Evolutionary conservation across 92 coral and sea anemone genomes (phyloP).

Genomic region (Epizoanthus fatuus): DNA sequence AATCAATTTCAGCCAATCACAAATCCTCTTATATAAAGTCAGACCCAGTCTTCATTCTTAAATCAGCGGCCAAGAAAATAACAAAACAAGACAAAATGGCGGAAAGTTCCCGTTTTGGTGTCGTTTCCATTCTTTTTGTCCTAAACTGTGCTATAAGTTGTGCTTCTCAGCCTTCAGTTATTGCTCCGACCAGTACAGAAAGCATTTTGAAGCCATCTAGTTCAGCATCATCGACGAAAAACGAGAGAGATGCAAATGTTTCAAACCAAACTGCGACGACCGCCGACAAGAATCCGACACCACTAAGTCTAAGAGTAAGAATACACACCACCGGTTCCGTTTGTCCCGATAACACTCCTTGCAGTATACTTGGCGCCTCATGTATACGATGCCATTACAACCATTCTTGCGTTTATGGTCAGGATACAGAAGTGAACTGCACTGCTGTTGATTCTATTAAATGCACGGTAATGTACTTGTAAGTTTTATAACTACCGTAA

Average conservation of each 20-base stretch:
- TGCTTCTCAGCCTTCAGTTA: conserved; percentile 21
- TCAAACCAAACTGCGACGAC: conserved; percentile 4
- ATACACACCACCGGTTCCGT: not conserved
- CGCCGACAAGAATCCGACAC: not conserved
- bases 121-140: not conserved
- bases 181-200: conserved; percentile 29
- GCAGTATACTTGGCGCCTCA: conserved; percentile 79
- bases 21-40: conserved; percentile 10
- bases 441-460: conserved; percentile 50
- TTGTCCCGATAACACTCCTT: conserved; percentile 74
- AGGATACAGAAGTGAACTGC: conserved; percentile 77
- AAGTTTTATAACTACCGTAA: too few species aligned
- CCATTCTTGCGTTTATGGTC: conserved; percentile 87
- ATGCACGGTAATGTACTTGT: conserved; percentile 74
- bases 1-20: not conserved
- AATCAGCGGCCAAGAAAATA: not conserved
- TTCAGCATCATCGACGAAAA: not conserved
- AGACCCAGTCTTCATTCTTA: conserved; percentile 20
- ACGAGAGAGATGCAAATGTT: not conserved
- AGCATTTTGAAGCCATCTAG: conserved; percentile 20
- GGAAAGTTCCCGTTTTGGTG: conserved; percentile 1
- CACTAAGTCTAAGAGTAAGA: not conserved
- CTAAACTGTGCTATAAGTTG: not conserved
- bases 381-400: conserved; percentile 71
- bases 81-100: not conserved